Conservation (phyloP, 2,797 vertebrate species). For the Capromys pilorides region DNA sequence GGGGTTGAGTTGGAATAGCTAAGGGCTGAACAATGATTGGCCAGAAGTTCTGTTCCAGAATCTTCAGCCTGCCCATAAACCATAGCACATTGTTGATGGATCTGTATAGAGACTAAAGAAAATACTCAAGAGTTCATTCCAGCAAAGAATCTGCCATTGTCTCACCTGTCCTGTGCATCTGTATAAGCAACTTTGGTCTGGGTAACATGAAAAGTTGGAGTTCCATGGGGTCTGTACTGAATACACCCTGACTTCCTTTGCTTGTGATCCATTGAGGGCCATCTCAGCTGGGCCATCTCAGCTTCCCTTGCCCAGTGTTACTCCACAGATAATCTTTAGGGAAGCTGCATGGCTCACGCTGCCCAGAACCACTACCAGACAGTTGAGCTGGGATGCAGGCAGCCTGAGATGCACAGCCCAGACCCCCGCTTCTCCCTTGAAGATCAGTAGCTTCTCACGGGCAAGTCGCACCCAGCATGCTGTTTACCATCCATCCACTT, state of each 20-base stretch:
- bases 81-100: neutral
- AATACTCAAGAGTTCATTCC: neutral
- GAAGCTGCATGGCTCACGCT: neutral
- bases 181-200: neutral
- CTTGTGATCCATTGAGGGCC: neutral
- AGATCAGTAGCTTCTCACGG: neutral
- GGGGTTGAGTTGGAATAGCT: neutral
- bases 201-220: neutral
- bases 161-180: neutral
- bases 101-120: neutral
- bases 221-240: neutral
- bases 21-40: neutral
- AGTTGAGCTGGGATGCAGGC: neutral
- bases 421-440: neutral
- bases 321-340: neutral
- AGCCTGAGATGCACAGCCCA: neutral
- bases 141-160: neutral
- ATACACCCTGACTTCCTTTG: neutral
- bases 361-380: neutral
- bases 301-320: neutral
- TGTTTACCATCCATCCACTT: neutral
- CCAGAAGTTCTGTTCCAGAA: neutral
- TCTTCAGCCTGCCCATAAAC: neutral
- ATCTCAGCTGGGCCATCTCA: too few relatives aligned
- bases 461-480: neutral